These are phyloP conservation scores for Pocillopora verrucosa DNA, from an alignment of 64 coral and sea anemone genomes.

Conservation along the genomic window DNA sequence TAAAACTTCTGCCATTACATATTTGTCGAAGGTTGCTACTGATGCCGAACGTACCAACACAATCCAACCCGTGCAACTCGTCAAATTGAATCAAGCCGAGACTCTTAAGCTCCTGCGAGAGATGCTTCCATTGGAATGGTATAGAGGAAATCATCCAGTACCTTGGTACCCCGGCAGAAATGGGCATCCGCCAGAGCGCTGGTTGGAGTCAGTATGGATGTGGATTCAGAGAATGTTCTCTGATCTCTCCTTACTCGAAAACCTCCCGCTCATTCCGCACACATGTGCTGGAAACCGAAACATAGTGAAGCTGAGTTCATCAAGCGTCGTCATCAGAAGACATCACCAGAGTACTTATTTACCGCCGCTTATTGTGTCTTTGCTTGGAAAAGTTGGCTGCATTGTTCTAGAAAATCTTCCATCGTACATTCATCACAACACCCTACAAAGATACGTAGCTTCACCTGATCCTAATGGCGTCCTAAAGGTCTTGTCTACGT, in stretches of 20 bases:
- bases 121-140: slow-evolving; percentile 41
- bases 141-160: slow-evolving; percentile 8
- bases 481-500: no score
- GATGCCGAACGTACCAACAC: not conserved
- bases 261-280: no score
- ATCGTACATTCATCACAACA: slow-evolving; percentile 49
- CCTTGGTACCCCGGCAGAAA: slow-evolving; percentile 44
- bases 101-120: slow-evolving; percentile 10
- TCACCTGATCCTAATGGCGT: slow-evolving; percentile 19
- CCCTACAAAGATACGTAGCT: slow-evolving; percentile 52
- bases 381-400: slow-evolving; percentile 54
- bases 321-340: slow-evolving; percentile 44
- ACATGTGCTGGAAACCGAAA: not conserved
- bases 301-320: slow-evolving; percentile 54
- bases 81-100: slow-evolving; percentile 23
- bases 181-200: slow-evolving; percentile 13
- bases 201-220: no score
- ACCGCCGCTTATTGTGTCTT: not conserved
- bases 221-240: no score
- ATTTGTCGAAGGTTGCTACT: slow-evolving; percentile 10
- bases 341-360: not conserved
- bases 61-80: not conserved
- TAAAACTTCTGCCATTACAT: slow-evolving; percentile 11
- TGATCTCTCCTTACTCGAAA: no score
- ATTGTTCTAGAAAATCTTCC: slow-evolving; percentile 48